phyloP scores from a whole-genome alignment of 2,113 vertebrate genomes.

The Grantiella picta region DNA sequence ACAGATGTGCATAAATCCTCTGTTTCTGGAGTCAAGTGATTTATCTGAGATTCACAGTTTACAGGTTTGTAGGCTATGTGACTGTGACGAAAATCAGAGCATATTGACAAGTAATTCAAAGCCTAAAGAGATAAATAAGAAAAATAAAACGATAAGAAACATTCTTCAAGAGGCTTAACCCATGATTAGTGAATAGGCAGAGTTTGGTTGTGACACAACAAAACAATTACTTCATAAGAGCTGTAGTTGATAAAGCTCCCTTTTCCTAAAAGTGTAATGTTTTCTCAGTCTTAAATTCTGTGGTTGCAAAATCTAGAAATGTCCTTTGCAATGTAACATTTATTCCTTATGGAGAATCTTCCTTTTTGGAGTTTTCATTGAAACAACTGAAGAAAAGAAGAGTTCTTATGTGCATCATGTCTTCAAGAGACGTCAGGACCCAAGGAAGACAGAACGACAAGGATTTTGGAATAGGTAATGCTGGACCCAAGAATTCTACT shows the following conservation, averaged over 20 bases:
- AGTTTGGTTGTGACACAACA: not conserved
- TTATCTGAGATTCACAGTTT: not conserved
- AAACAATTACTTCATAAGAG: not conserved
- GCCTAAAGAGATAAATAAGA: not conserved
- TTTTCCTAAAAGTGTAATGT: not conserved
- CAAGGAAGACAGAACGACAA: not conserved
- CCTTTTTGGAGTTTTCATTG: not conserved
- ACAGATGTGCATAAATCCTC: not conserved
- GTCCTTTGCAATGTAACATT: not conserved
- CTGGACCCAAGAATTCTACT: not conserved
- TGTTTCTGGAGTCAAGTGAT: not conserved
- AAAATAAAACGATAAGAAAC: not conserved
- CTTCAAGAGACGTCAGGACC: not conserved
- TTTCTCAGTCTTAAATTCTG: not conserved
- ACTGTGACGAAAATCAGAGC: not conserved
- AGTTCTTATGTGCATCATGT: not conserved
- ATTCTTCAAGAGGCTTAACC: not conserved
- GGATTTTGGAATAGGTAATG: not conserved
- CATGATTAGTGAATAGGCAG: not conserved
- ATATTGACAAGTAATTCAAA: not conserved
- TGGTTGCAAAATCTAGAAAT: not conserved
- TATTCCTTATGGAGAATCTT: not conserved
- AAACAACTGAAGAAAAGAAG: not conserved
- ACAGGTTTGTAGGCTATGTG: not conserved
- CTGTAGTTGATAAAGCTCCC: not conserved